Base-by-base conservation (phyloP, 2,113 vertebrate genomes). In the Emydura subglobosa region DNA sequence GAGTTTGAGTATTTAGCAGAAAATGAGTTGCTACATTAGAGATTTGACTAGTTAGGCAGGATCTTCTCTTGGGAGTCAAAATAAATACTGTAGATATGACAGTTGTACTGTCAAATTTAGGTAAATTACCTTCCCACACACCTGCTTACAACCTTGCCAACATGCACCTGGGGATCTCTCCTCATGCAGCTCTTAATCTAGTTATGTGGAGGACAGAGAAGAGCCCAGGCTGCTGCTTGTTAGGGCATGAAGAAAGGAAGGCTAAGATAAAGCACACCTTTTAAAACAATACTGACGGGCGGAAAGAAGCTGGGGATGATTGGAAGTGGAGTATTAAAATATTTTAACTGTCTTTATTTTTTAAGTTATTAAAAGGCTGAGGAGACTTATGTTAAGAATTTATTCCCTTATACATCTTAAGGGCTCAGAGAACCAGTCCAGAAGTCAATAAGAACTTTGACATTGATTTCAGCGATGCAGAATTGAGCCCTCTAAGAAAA, bases 281-380 rank as follows among this genome's bases (percentile, higher is more conserved):
- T 83, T 91, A 59, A 92, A 94, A 88, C 85, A 89, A 83, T 61
- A 44, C 93, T 86, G 86, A 81, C 90, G 94, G 93, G 95, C 92
- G 89, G 21, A 74, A 74, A 3, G 85, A 89, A 90, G 50, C 53
- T 92, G 93, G 55, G 85, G 94, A 90, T 93, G 80, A 74, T 81
- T 90, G 92, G 81, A 86, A 51, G 89, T 84, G 16, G 92, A 68
- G 83, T 68, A 94, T 97, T 96, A 92, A 72, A 95, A 68, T 83
- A 96, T 82, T 92, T 97, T 86, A 95, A 47, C 90, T 95, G 91
- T 92, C 96, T 87, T 97, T 97, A 7, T 96, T 96, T 96, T 96
- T 96, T 96, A 95, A 94, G 92, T 81, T 8, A 50, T 94, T 91
- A 86, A 84, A 95, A 88, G 54, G 81, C 94, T 91, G 80, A 91